Percentiles rank a stretch among this genome's conserved stretches.
Evolutionary conservation across 2,113 vertebrate genomes (phyloP).

Genomic region (Hyperopisus bebe): DNA sequence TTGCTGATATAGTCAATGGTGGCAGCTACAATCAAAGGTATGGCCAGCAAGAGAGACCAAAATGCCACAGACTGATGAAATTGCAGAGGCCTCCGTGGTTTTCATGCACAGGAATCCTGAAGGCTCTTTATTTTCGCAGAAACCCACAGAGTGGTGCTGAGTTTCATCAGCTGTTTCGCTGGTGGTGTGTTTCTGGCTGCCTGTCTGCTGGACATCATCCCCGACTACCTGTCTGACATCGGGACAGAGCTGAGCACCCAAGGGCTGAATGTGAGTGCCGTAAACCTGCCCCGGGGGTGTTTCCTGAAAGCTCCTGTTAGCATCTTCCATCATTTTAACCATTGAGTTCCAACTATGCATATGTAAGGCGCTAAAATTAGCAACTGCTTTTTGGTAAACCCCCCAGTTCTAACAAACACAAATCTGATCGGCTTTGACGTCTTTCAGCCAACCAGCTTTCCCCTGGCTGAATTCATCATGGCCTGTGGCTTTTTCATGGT

Average conservation of each 20-base stretch:
- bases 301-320: not conserved
- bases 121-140: constrained; percentile 40
- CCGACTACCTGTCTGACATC: constrained; percentile 70
- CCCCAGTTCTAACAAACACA: not conserved
- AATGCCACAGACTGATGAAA: not conserved
- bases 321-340: not conserved
- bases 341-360: not conserved
- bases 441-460: constrained; percentile 56
- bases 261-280: constrained; percentile 43
- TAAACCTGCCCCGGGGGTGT: not conserved
- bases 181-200: constrained; percentile 72
- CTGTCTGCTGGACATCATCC: constrained; percentile 75
- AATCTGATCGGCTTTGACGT: not conserved
- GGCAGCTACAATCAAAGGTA: not conserved
- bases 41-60: not conserved
- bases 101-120: not conserved
- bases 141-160: constrained; percentile 49
- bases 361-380: not conserved
- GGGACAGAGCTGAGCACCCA: constrained; percentile 42
- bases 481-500: constrained; percentile 77
- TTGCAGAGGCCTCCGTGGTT: not conserved
- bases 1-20: not conserved
- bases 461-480: constrained; percentile 74
- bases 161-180: constrained; percentile 71
- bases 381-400: not conserved